Conservation (phyloP, 92 coral and sea anemone species). For the Scolanthus callimorphus region DNA sequence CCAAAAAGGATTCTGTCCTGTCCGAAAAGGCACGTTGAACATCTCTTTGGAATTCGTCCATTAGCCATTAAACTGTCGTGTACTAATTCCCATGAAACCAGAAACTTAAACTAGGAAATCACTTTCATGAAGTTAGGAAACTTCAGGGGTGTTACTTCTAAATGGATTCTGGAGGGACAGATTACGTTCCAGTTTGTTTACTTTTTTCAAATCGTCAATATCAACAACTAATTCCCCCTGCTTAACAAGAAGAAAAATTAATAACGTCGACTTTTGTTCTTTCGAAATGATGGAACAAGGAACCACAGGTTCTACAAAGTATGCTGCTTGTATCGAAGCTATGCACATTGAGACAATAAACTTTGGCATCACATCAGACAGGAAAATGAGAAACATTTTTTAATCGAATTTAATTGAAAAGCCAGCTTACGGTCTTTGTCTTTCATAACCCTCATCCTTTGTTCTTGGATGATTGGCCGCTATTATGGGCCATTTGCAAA, state of each 20-base stretch:
- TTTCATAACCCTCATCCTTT: slow-evolving; percentile 7
- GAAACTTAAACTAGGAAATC: neutral
- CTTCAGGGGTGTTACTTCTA: neutral
- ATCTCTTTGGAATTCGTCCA: slow-evolving; percentile 15
- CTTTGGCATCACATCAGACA: neutral
- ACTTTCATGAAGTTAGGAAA: neutral
- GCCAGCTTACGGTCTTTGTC: slow-evolving; percentile 21
- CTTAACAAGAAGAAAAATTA: slow-evolving; percentile 5
- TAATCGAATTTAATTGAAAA: slow-evolving; percentile 41
- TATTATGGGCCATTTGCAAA: neutral
- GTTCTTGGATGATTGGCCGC: slow-evolving; percentile 1
- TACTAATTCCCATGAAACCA: neutral
- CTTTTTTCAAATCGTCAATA: slow-evolving; percentile 11
- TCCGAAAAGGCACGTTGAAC: neutral
- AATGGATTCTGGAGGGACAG: neutral
- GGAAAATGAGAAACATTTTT: neutral
- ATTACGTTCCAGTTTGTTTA: slow-evolving; percentile 1
- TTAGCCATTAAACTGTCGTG: neutral
- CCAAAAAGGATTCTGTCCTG: slow-evolving; percentile 3
- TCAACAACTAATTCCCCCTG: slow-evolving; percentile 22
- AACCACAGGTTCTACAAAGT: too few relatives aligned
- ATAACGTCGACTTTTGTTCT: slow-evolving; percentile 7
- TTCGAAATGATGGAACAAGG: slow-evolving; percentile 9
- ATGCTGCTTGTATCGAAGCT: too few relatives aligned
- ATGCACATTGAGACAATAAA: too few relatives aligned